Evolutionary conservation across 2,888 invertebrate genomes (phyloP).

Genomic region (Caenorhabditis zanzibari): DNA sequence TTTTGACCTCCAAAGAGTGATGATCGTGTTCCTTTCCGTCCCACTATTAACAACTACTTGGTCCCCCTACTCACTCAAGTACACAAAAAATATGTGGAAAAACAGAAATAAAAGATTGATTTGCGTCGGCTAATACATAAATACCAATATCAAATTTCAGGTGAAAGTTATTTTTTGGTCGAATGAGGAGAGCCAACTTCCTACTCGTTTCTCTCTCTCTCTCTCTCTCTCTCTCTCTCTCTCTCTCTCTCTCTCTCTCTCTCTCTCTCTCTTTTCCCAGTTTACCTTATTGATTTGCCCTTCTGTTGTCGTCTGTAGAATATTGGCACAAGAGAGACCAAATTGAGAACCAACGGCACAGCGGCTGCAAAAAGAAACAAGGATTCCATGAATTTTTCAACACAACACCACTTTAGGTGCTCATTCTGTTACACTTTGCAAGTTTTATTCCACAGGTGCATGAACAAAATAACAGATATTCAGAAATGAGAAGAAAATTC

Average conservation of each 20-base stretch:
- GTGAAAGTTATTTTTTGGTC: constrained; percentile 59
- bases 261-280: too few relatives aligned
- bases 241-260: too few relatives aligned
- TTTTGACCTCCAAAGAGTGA: constrained; percentile 6
- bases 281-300: constrained; percentile 41
- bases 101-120: constrained; percentile 62
- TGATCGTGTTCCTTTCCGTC: background rate
- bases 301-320: constrained; percentile 54
- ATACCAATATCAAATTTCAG: constrained; percentile 62
- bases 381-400: constrained; percentile 49
- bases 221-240: too few relatives aligned
- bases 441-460: constrained; percentile 15
- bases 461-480: background rate
- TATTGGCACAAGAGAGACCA: constrained; percentile 68
- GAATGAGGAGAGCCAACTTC: constrained; percentile 10
- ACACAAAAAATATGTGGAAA: constrained; percentile 45
- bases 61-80: constrained; percentile 29
- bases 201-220: background rate
- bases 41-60: too few relatives aligned
- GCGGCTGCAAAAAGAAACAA: constrained; percentile 67
- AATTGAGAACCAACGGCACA: constrained; percentile 71
- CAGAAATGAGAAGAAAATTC: background rate
- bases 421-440: constrained; percentile 22
- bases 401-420: constrained; percentile 18
- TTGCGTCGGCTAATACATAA: constrained; percentile 51